Percentiles rank a stretch among this genome's conserved stretches.
These are phyloP conservation scores for Parazoanthus atlanticus DNA, from an alignment of 92 coral and sea anemone species.

Conservation along the genomic window DNA sequence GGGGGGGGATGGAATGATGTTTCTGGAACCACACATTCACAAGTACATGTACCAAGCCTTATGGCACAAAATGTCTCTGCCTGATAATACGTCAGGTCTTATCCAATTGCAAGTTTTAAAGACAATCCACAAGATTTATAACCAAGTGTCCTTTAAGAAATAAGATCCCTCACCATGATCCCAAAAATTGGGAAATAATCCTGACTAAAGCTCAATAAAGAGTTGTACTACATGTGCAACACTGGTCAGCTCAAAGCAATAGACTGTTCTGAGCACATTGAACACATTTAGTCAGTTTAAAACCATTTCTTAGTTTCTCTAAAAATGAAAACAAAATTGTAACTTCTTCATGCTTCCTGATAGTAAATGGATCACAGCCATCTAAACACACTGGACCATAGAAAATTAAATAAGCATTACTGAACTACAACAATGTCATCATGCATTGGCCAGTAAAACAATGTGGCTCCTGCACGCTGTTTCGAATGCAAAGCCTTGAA, in stretches of 20 bases:
- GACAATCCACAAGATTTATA: background rate
- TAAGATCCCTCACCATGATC: background rate
- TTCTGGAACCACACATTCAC: too few relatives aligned
- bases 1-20: too few relatives aligned
- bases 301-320: conserved; percentile 33
- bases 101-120: background rate
- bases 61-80: background rate
- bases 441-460: conserved; percentile 48
- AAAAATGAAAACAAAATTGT: background rate
- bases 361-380: conserved; percentile 35
- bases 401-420: conserved; percentile 29
- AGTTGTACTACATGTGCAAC: background rate
- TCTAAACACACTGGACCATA: conserved; percentile 43
- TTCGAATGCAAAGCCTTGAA: conserved; percentile 49
- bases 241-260: background rate
- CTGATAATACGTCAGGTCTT: background rate
- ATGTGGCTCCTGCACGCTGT: conserved; percentile 39
- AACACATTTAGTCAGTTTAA: background rate
- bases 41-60: background rate
- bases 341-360: conserved; percentile 23
- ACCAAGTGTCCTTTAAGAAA: background rate
- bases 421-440: conserved; percentile 35
- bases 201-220: background rate
- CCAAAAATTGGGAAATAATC: background rate
- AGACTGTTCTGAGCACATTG: background rate